Base-by-base conservation (phyloP, 1,140 invertebrate species). In the Heliconius eleuchia region DNA sequence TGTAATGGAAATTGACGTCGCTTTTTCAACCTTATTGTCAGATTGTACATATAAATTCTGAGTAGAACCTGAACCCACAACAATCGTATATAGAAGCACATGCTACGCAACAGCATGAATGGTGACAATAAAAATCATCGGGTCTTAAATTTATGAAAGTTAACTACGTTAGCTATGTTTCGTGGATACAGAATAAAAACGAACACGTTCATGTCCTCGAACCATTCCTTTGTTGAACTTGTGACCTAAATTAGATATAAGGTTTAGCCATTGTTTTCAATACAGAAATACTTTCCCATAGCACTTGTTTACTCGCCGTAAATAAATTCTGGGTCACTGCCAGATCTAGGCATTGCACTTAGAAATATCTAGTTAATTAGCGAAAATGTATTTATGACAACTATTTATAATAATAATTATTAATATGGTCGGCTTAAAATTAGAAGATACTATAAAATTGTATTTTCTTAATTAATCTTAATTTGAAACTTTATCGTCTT, bases 241-340 rank as follows among this genome's bases (percentile, higher is more conserved):
- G 81, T 83, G 76, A 87, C 85, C 85, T 80, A 85, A 87, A 87
- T 86, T 79, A 82, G 78, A 50, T 78, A 83, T 84, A 77, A 82
- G 80, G 55, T 78, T 82, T 77, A 71, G 16, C 71, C 16, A 80
- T 76, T 80, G 78, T 80, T 80, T 79, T 74, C 78, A 76, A 80
- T 70, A 80, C 70, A 76, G 34, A 80, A 76, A 80, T 76, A 80
- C 42, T 76, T 80, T 80, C 78, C 78, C 74, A 80, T 80, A 52
- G 60, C 74, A 46, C 37, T 46, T 72, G 74, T 76, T 80, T 42
- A 76, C 42, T 42, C 42, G 50, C 78, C 39, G 71, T 66, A 76
- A 80, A 76, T 73, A 76, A 23, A 80, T 80, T 79, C 78, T 80
- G 71, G 78, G 78, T 80, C 78, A 80, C 78, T 76, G 78, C 78